Conservation (phyloP, 2,888 invertebrate genomes). For the Lepidocyrtoides sp. region DNA sequence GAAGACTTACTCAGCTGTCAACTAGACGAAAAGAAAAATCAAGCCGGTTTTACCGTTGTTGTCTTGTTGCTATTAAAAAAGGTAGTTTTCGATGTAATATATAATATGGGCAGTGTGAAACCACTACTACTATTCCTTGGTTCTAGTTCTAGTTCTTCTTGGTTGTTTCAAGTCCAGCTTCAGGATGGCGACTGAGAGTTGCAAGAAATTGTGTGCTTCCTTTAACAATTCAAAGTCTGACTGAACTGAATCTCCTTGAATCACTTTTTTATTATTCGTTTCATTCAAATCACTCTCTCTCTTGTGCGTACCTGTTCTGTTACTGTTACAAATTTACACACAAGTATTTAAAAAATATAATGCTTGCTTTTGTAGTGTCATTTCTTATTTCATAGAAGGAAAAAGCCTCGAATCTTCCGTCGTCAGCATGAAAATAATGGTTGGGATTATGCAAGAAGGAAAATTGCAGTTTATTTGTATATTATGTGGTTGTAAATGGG, state of each 20-base stretch:
- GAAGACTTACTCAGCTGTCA: constrained; percentile 68
- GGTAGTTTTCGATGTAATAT: neutral
- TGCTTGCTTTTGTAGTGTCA: neutral
- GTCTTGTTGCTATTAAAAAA: neutral
- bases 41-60: constrained; percentile 63
- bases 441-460: neutral
- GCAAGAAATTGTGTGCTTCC: constrained; percentile 13
- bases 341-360: neutral
- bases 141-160: neutral
- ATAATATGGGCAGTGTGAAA: too few species aligned
- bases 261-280: neutral
- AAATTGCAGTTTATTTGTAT: neutral
- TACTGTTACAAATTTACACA: neutral
- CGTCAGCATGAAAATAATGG: neutral
- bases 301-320: too few species aligned
- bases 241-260: neutral
- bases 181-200: constrained; percentile 73
- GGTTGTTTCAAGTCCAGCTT: constrained; percentile 63
- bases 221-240: neutral
- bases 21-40: constrained; percentile 8
- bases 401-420: neutral
- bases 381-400: neutral
- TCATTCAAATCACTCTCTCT: neutral
- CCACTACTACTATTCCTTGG: neutral
- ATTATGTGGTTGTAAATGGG: neutral